phyloP scores from a whole-genome alignment of 2,797 vertebrate species.

The Acrossocheilus fasciatus region DNA sequence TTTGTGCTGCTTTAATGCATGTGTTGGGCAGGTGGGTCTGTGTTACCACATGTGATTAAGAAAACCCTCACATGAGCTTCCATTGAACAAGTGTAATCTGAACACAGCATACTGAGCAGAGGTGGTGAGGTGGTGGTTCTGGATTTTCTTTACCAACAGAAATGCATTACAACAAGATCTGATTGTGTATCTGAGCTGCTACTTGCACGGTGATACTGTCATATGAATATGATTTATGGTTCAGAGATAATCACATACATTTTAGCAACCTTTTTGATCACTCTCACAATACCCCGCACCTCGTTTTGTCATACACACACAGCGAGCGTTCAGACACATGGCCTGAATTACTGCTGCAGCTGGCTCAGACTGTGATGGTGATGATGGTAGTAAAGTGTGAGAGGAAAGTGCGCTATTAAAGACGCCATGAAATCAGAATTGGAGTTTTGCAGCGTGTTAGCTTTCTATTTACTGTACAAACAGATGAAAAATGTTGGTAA shows the following conservation, averaged over 20 bases:
- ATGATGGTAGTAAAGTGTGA: conserved; percentile 10
- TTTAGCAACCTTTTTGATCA: conserved; percentile 4
- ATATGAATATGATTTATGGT: neutral
- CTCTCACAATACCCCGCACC: neutral
- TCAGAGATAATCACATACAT: neutral
- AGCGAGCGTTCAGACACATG: neutral
- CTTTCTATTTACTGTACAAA: neutral
- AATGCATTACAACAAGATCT: neutral
- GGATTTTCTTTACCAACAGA: neutral
- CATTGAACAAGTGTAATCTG: neutral
- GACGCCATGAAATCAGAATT: conserved; percentile 1
- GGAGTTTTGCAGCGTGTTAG: neutral
- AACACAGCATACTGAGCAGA: neutral
- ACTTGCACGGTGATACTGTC: conserved; percentile 51
- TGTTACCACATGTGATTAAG: conserved; percentile 26
- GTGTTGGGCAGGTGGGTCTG: conserved; percentile 25
- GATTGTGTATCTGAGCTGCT: neutral
- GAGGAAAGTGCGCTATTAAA: neutral
- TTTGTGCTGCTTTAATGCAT: conserved; percentile 40
- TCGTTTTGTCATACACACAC: neutral
- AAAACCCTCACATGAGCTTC: neutral
- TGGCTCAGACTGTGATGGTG: neutral
- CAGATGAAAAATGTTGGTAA: neutral
- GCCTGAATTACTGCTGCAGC: conserved; percentile 5
- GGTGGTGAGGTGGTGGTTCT: neutral